Evolutionary conservation across 2,888 invertebrate genomes (phyloP), one percentile per base, ranked within the genome.

Genomic region (Molorchus minor): DNA sequence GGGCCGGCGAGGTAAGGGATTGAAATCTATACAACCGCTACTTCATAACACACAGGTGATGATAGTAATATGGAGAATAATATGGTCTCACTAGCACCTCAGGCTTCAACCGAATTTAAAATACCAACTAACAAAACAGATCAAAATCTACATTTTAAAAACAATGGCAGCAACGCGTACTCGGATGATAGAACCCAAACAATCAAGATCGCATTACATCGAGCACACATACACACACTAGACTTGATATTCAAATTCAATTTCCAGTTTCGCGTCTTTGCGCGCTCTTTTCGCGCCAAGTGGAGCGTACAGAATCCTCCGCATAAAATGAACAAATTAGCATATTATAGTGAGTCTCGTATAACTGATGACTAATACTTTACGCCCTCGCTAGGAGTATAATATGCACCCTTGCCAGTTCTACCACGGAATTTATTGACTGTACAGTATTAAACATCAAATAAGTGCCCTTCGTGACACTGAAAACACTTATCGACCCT

Each of bases 221-320:
- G 33, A 10, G n/a, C 5, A n/a, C 33, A 7, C n/a, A 33, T n/a
- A 33, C 12, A 33, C 12, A 33, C n/a, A 33, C 10, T 12, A 33
- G 33, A 33, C 33, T 33, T 33, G 12, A 33, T 33, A 33, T 33
- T 33, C 33, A 33, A 33, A 33, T 33, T 33, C 33, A 33, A 33
- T 33, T 33, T 33, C 12, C 33, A n/a, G 33, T 33, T 3, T 33
- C 12, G 12, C n/a, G 33, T 10, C 33, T 33, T 33, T 33, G 12
- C 12, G n/a, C 12, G 3, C 33, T 33, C 33, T 33, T 33, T 33
- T 10, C 33, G 3, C 12, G 33, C 33, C n/a, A 33, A 33, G 33
- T 33, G 33, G 33, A 33, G 33, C 33, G 33, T 33, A n/a, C 33
- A 33, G 33, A 10, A 33, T 33, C 33, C 33, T 33, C 12, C 33